phyloP scores from a whole-genome alignment of 2,888 invertebrate genomes.

The Piscicola geometra region DNA sequence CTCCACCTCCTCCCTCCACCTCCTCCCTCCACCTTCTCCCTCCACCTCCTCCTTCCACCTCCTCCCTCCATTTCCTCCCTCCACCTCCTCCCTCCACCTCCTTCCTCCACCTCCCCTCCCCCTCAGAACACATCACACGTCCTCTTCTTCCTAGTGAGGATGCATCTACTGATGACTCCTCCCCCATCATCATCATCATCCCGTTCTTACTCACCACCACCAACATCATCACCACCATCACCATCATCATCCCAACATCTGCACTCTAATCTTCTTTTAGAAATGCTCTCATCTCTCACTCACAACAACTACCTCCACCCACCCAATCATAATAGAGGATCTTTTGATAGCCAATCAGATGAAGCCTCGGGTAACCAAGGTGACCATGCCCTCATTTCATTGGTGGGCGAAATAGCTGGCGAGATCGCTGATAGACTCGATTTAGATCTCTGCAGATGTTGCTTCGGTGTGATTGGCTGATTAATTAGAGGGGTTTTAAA shows the following conservation, averaged over 20 bases:
- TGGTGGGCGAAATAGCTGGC: background rate
- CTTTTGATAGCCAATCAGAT: background rate
- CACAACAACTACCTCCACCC: slow-evolving; percentile 41
- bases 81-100: too few species aligned
- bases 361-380: background rate
- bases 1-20: too few species aligned
- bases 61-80: too few species aligned
- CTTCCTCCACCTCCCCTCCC: too few species aligned
- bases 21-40: too few species aligned
- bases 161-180: slow-evolving; percentile 26
- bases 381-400: background rate
- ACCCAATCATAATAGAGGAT: background rate
- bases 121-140: background rate
- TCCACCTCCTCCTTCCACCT: too few species aligned
- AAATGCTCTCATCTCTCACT: slow-evolving; percentile 39
- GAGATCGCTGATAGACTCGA: background rate
- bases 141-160: slow-evolving; percentile 32
- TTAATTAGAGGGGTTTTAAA: background rate
- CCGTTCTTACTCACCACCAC: slow-evolving; percentile 25
- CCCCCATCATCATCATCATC: slow-evolving; percentile 36
- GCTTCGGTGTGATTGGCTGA: slow-evolving; percentile 6
- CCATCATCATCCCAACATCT: background rate
- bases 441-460: background rate
- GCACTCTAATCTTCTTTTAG: slow-evolving; percentile 36
- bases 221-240: slow-evolving; percentile 24